phyloP scores from a whole-genome alignment of 53 echinoderm and acorn worm genomes.

The Paracentrotus lividus region DNA sequence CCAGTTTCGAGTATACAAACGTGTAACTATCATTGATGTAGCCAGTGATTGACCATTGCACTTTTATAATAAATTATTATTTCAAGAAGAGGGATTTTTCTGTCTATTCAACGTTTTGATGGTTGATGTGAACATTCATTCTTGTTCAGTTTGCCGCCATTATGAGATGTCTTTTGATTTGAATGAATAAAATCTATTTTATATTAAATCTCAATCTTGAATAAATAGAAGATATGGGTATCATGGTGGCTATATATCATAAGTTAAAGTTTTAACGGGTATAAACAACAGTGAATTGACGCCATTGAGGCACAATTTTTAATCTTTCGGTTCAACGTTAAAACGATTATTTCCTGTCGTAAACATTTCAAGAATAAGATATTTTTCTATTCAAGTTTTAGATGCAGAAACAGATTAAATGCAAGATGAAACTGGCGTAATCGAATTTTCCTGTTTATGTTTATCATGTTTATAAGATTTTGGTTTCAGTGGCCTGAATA shows the following conservation, averaged over 20 bases:
- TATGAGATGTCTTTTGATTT: too few relatives aligned
- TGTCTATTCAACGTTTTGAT: neutral
- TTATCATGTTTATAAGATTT: neutral
- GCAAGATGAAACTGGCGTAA: neutral
- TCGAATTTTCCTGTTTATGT: constrained; percentile 6
- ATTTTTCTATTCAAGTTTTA: neutral
- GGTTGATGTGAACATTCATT: neutral
- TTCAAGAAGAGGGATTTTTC: too few relatives aligned
- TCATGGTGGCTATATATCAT: too few relatives aligned
- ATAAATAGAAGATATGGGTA: too few relatives aligned
- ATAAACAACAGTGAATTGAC: too few relatives aligned
- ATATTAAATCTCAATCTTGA: too few relatives aligned
- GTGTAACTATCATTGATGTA: neutral
- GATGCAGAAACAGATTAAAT: neutral
- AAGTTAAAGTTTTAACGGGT: neutral
- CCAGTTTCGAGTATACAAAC: neutral
- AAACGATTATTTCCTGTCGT: neutral
- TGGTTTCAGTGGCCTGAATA: neutral
- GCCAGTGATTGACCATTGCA: neutral
- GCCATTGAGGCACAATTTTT: neutral
- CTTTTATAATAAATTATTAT: neutral
- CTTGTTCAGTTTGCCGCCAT: neutral
- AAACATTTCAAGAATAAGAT: neutral
- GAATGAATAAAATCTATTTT: too few relatives aligned
- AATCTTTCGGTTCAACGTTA: too few relatives aligned